Conservation (phyloP, 2,113 vertebrate genomes). For the Eublepharis macularius region DNA sequence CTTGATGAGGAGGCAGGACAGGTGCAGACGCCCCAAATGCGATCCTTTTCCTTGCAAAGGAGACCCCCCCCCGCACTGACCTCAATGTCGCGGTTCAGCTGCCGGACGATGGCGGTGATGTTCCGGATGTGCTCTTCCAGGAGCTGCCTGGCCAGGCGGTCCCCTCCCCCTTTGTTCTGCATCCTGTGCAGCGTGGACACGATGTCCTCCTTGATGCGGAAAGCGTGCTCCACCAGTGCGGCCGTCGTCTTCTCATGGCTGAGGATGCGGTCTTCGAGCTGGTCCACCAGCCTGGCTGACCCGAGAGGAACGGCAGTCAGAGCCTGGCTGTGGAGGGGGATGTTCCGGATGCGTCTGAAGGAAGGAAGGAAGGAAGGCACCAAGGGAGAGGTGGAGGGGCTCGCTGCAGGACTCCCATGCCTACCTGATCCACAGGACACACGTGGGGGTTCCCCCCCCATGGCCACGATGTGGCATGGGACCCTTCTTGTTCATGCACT, state of each 20-base stretch:
- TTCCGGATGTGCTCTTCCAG: constrained; percentile 82
- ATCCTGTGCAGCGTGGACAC: constrained; percentile 78
- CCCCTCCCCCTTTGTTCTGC: constrained; percentile 79
- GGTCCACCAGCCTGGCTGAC: constrained; percentile 73
- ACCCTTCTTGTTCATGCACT: no score
- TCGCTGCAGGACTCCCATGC: no score
- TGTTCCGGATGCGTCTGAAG: constrained; percentile 72
- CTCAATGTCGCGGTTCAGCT: constrained; percentile 81
- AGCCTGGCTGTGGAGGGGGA: constrained; percentile 77
- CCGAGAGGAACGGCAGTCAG: constrained; percentile 73
- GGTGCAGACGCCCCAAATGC: neutral
- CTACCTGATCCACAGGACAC: no score
- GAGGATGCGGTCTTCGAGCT: constrained; percentile 77
- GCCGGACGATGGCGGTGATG: constrained; percentile 79
- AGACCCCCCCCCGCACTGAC: constrained; percentile 48
- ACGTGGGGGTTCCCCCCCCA: no score
- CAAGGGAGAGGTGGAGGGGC: neutral
- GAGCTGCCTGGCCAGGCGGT: constrained; percentile 78
- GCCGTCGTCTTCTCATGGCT: constrained; percentile 79
- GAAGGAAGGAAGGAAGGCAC: neutral
- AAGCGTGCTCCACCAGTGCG: constrained; percentile 77
- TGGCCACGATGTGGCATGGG: no score
- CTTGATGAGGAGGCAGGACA: neutral
- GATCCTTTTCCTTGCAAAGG: neutral
- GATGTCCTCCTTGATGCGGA: constrained; percentile 81